Evolutionary conservation across 2,113 vertebrate genomes (phyloP).

Genomic region (Micromys minutus): DNA sequence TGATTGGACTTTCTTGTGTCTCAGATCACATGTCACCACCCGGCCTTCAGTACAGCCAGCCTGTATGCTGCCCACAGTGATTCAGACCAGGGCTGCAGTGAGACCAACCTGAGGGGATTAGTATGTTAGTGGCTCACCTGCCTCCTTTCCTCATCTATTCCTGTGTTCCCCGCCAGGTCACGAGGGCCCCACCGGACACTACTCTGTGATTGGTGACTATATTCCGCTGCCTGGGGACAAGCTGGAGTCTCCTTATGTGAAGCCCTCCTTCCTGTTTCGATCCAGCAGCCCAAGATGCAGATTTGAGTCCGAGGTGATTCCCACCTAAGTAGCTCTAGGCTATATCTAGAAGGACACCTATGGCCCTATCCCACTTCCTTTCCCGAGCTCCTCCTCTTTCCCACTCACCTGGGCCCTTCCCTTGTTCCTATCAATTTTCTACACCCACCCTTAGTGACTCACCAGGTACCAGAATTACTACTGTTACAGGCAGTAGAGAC

Average conservation of each 20-base stretch:
- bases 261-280: slow-evolving; percentile 91
- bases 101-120: neutral
- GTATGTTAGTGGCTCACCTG: neutral
- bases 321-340: fast-evolving
- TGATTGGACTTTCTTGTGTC: neutral
- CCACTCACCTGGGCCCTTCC: fast-evolving
- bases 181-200: slow-evolving; percentile 87
- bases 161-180: slow-evolving; percentile 84
- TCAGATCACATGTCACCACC: neutral
- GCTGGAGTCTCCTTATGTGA: slow-evolving; percentile 90
- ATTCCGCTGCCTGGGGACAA: slow-evolving; percentile 91
- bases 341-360: fast-evolving
- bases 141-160: fast-evolving
- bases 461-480: fast-evolving
- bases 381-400: fast-evolving
- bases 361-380: fast-evolving
- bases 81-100: neutral
- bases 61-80: neutral
- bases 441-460: neutral
- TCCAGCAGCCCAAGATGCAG: slow-evolving; percentile 88
- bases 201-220: slow-evolving; percentile 91
- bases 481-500: neutral
- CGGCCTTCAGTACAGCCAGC: neutral
- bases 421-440: fast-evolving
- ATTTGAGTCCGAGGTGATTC: slow-evolving; percentile 93